Evolutionary conservation across 2,888 invertebrate genomes (phyloP).

Genomic region (Chrysolina americana): DNA sequence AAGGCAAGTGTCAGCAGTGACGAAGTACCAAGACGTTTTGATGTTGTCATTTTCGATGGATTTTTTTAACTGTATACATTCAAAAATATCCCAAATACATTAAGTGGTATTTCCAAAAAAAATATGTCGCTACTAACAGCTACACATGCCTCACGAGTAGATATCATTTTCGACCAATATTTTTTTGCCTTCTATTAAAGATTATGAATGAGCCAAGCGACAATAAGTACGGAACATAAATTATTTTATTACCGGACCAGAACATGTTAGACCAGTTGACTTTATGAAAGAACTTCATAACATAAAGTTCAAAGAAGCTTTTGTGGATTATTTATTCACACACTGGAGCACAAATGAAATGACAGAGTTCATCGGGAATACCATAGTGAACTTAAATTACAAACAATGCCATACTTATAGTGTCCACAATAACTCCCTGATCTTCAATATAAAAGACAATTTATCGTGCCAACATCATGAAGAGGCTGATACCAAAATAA

Average conservation of each 20-base stretch:
- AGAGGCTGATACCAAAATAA: constrained; percentile 27
- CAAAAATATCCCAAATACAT: constrained; percentile 39
- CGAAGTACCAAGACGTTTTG: constrained; percentile 30
- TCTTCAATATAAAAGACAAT: constrained; percentile 25
- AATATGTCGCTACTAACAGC: constrained; percentile 19
- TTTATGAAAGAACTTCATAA: neutral
- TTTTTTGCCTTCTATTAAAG: constrained; percentile 38
- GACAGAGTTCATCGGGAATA: constrained; percentile 17
- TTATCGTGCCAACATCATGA: constrained; percentile 31
- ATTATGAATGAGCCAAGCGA: constrained; percentile 36
- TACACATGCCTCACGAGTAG: constrained; percentile 31
- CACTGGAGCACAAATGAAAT: constrained; percentile 32
- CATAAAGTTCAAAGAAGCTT: constrained; percentile 8
- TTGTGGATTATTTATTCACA: constrained; percentile 32
- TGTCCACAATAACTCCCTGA: constrained; percentile 24
- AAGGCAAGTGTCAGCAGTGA: constrained; percentile 26
- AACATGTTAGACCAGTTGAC: neutral
- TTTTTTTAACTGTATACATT: constrained; percentile 33
- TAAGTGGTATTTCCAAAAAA: constrained; percentile 35
- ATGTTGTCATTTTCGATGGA: constrained; percentile 36
- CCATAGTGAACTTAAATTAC: constrained; percentile 25
- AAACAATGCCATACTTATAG: constrained; percentile 29
- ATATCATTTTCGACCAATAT: constrained; percentile 37
- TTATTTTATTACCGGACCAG: constrained; percentile 39
- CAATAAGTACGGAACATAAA: constrained; percentile 29